Evolutionary conservation across 2,888 invertebrate genomes (phyloP).

Genomic region (Trachelus stipa): DNA sequence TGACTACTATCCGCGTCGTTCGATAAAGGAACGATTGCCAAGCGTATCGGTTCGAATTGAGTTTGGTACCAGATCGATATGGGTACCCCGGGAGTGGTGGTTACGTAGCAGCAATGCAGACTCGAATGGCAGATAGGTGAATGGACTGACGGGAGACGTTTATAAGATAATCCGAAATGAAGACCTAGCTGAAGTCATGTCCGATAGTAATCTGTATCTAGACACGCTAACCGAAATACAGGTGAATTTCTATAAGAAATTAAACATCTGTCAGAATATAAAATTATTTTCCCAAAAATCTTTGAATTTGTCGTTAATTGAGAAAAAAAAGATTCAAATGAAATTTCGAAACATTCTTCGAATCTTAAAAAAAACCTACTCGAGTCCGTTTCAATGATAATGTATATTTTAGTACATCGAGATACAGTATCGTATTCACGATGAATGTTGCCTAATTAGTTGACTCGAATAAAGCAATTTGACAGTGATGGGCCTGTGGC

Average conservation of each 20-base stretch:
- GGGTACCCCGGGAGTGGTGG: neutral
- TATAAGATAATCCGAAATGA: neutral
- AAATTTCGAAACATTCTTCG: too few relatives aligned
- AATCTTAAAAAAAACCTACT: too few relatives aligned
- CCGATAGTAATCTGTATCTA: neutral
- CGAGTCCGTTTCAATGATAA: neutral
- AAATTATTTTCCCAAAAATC: too few relatives aligned
- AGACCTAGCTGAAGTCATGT: neutral
- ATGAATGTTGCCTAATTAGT: neutral
- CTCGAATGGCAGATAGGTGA: neutral
- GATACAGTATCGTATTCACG: neutral
- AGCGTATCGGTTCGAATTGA: neutral
- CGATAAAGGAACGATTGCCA: neutral
- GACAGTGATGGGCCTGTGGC: neutral
- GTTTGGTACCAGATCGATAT: neutral
- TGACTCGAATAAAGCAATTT: neutral
- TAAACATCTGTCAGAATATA: too few relatives aligned
- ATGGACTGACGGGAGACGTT: neutral
- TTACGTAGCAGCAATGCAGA: neutral
- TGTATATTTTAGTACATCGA: neutral
- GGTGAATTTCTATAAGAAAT: too few relatives aligned
- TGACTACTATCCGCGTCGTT: neutral
- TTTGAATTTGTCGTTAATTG: too few relatives aligned
- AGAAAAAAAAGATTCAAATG: too few relatives aligned
- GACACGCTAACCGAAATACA: neutral